Base-by-base conservation (phyloP, 2,797 vertebrate genomes). In the Ctenosaura bakeri region DNA sequence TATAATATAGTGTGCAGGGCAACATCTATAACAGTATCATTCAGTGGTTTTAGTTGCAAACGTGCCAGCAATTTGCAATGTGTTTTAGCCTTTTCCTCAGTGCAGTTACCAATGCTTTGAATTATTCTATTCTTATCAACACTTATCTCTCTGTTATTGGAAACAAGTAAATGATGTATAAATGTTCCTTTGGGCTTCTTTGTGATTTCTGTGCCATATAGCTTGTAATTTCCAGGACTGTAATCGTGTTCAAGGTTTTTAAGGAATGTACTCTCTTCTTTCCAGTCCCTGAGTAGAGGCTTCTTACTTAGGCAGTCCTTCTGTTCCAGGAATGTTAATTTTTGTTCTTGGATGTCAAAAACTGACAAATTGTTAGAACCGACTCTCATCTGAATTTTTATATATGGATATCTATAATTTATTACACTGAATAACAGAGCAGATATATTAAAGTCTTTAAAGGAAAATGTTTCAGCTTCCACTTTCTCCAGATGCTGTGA, bases 121-220 rank as follows among this genome's bases (percentile, higher is more conserved):
- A 74, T 38, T 56, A 86, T 86, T 86, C 76, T 22, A 56, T 86
- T 76, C 35, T n/a, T 59, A 56, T 52, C 50, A 74, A n/a, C 20
- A 38, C 71, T 26, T 38, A 76, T 56, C 46, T 86, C n/a, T 4
- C 12, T 56, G 74, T 86, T 38, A 86, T 74, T 6, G 38, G 20
- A 76, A 54, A 86, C 38, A 76, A 59, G 26, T 38, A 86, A 74
- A 85, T 73, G 18, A 54, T 86, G 22, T 38, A 1, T 86, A 38
- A 24, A 35, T 56, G n/a, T 35, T 85, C 52, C 38, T 54, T 35
- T 24, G 32, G n/a, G 42, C 8, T 50, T 50, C 83, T n/a, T 62
- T 84, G 42, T 69, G 46, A 66, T 83, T 42, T 66, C 59, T 66
- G 22, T 29, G 38, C 59, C 38, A 26, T 42, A 83, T 29, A 83